Percentiles rank a stretch among this genome's conserved stretches.
Evolutionary conservation across 1,140 invertebrate species (phyloP).

Genomic region (Leptopilina boulardi): DNA sequence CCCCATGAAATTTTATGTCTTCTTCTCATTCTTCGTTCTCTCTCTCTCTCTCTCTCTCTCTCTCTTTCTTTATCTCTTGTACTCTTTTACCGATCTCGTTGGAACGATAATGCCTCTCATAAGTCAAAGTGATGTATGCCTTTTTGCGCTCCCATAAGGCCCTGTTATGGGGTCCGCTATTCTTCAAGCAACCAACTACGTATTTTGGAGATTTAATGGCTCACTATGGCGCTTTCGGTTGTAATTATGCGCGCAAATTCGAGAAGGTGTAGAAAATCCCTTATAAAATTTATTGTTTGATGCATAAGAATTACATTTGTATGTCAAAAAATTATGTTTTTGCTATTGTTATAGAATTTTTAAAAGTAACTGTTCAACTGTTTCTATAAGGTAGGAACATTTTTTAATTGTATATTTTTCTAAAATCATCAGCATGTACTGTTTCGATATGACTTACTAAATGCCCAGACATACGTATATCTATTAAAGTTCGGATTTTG

Average conservation of each 20-base stretch:
- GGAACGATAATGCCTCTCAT: slow-evolving; percentile 61
- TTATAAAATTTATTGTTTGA: not conserved
- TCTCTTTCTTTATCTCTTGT: slow-evolving; percentile 38
- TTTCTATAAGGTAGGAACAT: no score
- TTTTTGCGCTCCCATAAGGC: slow-evolving; percentile 56
- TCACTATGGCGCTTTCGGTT: slow-evolving; percentile 30
- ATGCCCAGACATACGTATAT: no score
- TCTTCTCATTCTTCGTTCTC: slow-evolving; percentile 39
- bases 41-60: slow-evolving; percentile 39
- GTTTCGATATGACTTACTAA: no score
- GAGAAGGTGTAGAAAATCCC: not conserved
- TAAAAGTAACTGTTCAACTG: no score
- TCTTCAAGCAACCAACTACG: slow-evolving; percentile 29
- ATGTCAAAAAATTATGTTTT: no score
- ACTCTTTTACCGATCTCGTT: slow-evolving; percentile 37
- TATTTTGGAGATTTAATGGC: slow-evolving; percentile 38
- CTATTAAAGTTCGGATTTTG: not conserved
- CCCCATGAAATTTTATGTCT: slow-evolving; percentile 49
- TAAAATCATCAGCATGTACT: not conserved
- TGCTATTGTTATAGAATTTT: no score
- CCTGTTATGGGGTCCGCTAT: slow-evolving; percentile 47
- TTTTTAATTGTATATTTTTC: no score
- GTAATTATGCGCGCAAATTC: slow-evolving; percentile 30
- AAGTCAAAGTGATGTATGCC: slow-evolving; percentile 68
- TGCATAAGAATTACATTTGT: not conserved